Percentiles rank a stretch among this genome's conserved stretches.
phyloP scores from a whole-genome alignment of 2,888 invertebrate genomes.

The Plagodis dolabraria region DNA sequence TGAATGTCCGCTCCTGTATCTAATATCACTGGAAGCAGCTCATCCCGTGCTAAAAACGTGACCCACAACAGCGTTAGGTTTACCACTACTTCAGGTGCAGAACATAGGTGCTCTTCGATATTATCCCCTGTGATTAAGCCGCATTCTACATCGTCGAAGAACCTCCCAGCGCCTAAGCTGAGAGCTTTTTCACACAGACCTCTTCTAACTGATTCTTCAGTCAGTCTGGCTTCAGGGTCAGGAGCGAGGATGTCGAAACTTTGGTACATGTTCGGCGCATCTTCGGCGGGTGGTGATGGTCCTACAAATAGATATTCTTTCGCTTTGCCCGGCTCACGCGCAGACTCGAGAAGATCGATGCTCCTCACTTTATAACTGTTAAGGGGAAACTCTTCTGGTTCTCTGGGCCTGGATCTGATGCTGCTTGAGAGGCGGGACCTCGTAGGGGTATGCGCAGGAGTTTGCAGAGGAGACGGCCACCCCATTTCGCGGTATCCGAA shows the following conservation, averaged over 20 bases:
- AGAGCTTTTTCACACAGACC: conserved; percentile 89
- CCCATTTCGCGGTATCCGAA: conserved; percentile 87
- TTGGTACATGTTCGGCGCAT: conserved; percentile 91
- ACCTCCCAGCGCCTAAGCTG: conserved; percentile 86
- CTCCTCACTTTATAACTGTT: conserved; percentile 70
- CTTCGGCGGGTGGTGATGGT: conserved; percentile 91
- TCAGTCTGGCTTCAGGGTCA: conserved; percentile 88
- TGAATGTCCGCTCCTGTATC: conserved; percentile 88
- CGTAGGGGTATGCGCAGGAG: conserved; percentile 59
- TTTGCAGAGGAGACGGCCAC: conserved; percentile 71
- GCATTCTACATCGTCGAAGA: conserved; percentile 91
- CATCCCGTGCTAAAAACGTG: conserved; percentile 89
- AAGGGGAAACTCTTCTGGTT: conserved; percentile 84
- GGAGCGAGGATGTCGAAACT: conserved; percentile 89
- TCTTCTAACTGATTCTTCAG: conserved; percentile 88
- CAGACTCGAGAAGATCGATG: conserved; percentile 86
- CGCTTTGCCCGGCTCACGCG: conserved; percentile 81
- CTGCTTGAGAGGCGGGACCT: conserved; percentile 68
- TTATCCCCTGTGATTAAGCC: conserved; percentile 87
- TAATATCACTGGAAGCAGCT: conserved; percentile 88
- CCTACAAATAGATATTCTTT: conserved; percentile 92
- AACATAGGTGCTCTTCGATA: conserved; percentile 82
- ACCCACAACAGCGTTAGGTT: conserved; percentile 90
- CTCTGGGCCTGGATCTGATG: conserved; percentile 70
- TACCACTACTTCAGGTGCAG: conserved; percentile 88